Percentiles rank a stretch among this genome's conserved stretches.
phyloP scores from a whole-genome alignment of 2,888 invertebrate species.

The Torymus tubicola region DNA sequence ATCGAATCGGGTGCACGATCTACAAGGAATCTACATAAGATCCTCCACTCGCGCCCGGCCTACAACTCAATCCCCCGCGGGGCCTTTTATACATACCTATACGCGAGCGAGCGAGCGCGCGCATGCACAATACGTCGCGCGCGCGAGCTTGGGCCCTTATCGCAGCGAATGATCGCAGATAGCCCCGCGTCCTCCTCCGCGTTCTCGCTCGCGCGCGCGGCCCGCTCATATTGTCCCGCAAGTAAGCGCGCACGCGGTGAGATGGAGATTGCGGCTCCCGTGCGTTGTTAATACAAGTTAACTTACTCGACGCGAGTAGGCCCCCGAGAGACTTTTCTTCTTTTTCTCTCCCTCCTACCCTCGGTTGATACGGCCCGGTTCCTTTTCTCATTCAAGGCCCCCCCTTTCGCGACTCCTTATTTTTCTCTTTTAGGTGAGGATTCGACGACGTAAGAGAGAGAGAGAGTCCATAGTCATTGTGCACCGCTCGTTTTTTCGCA shows the following conservation, averaged over 20 bases:
- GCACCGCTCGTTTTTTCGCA: constrained; percentile 34
- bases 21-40: constrained; percentile 77
- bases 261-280: constrained; percentile 56
- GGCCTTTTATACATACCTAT: constrained; percentile 61
- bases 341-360: constrained; percentile 3
- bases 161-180: constrained; percentile 73
- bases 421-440: constrained; percentile 50
- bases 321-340: not conserved
- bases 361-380: not conserved
- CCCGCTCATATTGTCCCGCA: constrained; percentile 72
- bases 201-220: constrained; percentile 63
- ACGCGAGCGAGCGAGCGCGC: constrained; percentile 61
- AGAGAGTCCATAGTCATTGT: constrained; percentile 49
- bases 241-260: not conserved
- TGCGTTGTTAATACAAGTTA: constrained; percentile 58
- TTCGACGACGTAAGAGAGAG: constrained; percentile 32
- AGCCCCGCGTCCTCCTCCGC: constrained; percentile 64
- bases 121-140: constrained; percentile 61
- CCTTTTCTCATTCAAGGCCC: constrained; percentile 38
- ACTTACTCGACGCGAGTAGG: constrained; percentile 39
- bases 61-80: constrained; percentile 70
- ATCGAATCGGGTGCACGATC: constrained; percentile 77
- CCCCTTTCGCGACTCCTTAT: constrained; percentile 5
- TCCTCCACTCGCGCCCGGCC: constrained; percentile 75
- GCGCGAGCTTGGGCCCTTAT: constrained; percentile 64